Base-by-base conservation (phyloP, 2,797 vertebrate genomes). In the Esox masquinongy region DNA sequence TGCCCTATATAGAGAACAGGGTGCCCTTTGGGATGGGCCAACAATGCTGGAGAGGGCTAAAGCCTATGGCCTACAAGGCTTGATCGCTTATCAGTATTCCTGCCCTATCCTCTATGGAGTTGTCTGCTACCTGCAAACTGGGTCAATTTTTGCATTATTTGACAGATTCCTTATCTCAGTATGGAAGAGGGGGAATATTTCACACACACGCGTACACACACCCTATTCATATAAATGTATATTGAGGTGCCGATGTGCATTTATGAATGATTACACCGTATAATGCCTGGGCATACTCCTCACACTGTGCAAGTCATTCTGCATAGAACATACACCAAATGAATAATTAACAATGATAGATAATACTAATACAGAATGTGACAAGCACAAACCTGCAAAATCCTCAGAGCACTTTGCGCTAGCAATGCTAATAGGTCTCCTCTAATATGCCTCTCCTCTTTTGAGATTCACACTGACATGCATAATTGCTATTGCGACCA, bases 141-240 rank as follows among this genome's bases (percentile, higher is more conserved):
- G 93, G 92, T 93, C 93, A 92, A 86, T 90, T 94, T 91, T 90
- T 88, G 90, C 89, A 93, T 93, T 93, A 92, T 94, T 94, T 93
- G 91, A 91, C 90, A 89, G 90, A 88, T 92, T 90, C 43, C 88
- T 84, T 89, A 90, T 92, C 88, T 86, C 77, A 68, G 72, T 56
- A 81, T 84, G 79, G 81, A 74, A 70, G 77, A 84, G 29, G 79
- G 79, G 73, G 79, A 80, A 85, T 79, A 82, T 86, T 89, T 79
- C 68, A 75, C 56, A 70, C 53, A 78, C n/a, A 76, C 70, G 53
- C 87, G 81, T 31, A 72, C 70, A 72, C 70, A 61, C 34, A 70
- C 50, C 14, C 80, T 69, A 85, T 88, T 85, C 84, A 79, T 83
- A 83, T 83, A 82, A 80, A 88, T 81, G 85, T 83, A 79, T 77